Percentiles rank a stretch among this genome's conserved stretches.
Conservation (phyloP, 2,797 vertebrate species). For the Strix occidentalis region DNA sequence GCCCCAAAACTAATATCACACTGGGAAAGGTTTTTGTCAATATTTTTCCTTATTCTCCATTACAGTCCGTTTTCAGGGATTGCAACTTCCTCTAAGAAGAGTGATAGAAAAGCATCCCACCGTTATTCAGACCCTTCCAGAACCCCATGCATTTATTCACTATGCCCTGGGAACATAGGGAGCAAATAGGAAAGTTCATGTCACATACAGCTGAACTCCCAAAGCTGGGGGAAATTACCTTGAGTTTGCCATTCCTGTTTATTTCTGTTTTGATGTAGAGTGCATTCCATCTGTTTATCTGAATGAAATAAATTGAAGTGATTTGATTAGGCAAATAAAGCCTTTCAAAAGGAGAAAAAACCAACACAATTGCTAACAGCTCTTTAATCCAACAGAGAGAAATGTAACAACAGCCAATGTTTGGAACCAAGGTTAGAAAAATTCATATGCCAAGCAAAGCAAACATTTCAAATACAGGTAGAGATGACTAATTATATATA, state of each 20-base stretch:
- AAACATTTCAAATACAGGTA: background rate
- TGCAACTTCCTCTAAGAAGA: background rate
- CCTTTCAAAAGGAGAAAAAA: background rate
- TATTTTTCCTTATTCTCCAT: background rate
- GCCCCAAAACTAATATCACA: background rate
- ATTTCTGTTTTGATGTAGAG: background rate
- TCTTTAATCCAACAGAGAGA: conserved; percentile 10
- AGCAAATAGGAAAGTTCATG: background rate
- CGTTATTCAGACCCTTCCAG: background rate
- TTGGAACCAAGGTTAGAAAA: background rate
- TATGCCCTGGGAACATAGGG: background rate
- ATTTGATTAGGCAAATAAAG: conserved; percentile 42
- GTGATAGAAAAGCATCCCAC: background rate
- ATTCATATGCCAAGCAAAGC: background rate
- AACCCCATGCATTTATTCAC: background rate
- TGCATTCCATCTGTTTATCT: conserved; percentile 12
- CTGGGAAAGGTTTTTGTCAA: background rate
- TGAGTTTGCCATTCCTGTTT: background rate
- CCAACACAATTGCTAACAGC: background rate
- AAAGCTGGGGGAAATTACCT: background rate
- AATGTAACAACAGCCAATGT: background rate
- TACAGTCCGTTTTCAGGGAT: background rate
- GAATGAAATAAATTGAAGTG: background rate
- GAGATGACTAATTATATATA: background rate
- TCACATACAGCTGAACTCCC: background rate